Base-by-base conservation (phyloP, 2,797 vertebrate genomes). In the Enteromius trimaculatus region DNA sequence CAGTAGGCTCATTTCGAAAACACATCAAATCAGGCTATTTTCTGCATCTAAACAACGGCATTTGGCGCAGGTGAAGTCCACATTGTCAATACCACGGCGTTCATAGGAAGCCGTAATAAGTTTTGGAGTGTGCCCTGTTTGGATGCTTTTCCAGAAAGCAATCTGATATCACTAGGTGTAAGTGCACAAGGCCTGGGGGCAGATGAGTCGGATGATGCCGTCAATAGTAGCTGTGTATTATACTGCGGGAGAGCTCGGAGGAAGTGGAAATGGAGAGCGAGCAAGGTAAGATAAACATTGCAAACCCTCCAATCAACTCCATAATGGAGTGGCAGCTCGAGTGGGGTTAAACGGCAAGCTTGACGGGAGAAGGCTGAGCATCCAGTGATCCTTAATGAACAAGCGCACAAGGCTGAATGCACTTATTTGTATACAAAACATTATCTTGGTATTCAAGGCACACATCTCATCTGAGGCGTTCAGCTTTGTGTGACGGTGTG, bases 361-460 rank as follows among this genome's bases (percentile, higher is more conserved):
- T 83, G 83, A 88, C 86, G 66, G 82, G 83, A 89, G 84, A 82
- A 74, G 79, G 62, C 84, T 80, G 88, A 86, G 89, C 86, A 92
- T 91, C 87, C 90, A 88, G 89, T 90, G 91, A 89, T 90, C 87
- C 93, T 94, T 95, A 95, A 95, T 95, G 94, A 94, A 94, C 91
- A 92, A 90, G 88, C 87, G 82, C 90, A 88, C 91, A 89, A 91
- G 89, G 86, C 88, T 87, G 89, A 87, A 87, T 86, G 86, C 79
- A 71, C 80, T 87, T 90, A 88, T 90, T 89, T 90, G 92, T 90
- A 92, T 92, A 94, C 93, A 95, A 95, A 95, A 94, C 91, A 92
- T 88, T 74, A 87, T 87, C 91, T 96, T 95, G 92, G 93, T 92
- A 96, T 96, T 94, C 95, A 90, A 92, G 93, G 94, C 95, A 96